Evolutionary conservation across 53 echinoderm and acorn worm species (phyloP), one percentile per base, ranked within the genome.

Genomic region (Echinometra lucunter): DNA sequence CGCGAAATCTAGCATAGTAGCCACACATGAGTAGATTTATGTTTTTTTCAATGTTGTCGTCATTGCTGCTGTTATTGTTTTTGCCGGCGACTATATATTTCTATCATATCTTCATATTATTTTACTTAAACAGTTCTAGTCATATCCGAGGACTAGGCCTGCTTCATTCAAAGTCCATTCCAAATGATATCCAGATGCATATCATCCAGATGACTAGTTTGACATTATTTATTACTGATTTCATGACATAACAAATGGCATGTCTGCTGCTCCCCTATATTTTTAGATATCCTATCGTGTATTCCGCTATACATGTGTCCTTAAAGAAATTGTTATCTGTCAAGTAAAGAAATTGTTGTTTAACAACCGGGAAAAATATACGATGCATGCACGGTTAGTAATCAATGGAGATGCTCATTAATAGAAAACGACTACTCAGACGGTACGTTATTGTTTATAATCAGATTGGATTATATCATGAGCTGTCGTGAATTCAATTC

Each of bases 401-500:
- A 85, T 85, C 45, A 45, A 49, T 25, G 28, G 4, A 18, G 81
- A 81, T 81, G n/a, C 15, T 81, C 34, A 21, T 38, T 42, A 18
- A 85, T 49, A 21, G 13, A 49, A 85, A 49, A n/a, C 4, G 13
- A 85, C n/a, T 47, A 45, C 9, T 6, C 9, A 85, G 81, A 85
- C 49, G 21, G 45, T 28, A n/a, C 9, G 53, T 85, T 53, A 27
- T 85, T 28, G 13, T 85, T 85, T 45, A 0, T 49, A 49, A 85
- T 28, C 23, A 49, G 49, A 85, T 85, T 12, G 85, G 85, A 85
- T n/a, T n/a, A n/a, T 85, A 85, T 49, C 49, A 2, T 85, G 4
- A 49, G 49, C 53, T 28, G 27, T 85, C 47, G 16, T 85, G 85
- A 45, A 85, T 85, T 85, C 47, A 82, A 82, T 82, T 82, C 85